phyloP scores from a whole-genome alignment of 2,113 vertebrate species.

The Lepus americanus region DNA sequence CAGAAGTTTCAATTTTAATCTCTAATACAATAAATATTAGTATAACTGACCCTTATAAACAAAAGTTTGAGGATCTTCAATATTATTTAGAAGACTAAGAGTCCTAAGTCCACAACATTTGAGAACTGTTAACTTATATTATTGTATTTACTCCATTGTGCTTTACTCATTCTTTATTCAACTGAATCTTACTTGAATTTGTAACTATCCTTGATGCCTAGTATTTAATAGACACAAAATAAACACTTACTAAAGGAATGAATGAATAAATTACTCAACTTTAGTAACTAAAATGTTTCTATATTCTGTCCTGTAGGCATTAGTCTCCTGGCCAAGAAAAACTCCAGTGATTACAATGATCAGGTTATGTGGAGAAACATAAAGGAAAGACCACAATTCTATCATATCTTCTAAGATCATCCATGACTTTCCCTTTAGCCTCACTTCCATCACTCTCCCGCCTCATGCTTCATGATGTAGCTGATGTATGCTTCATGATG shows the following conservation, averaged over 20 bases:
- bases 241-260: not conserved
- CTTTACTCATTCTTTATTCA: conserved; percentile 3
- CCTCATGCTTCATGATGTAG: not conserved
- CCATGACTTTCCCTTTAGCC: not conserved
- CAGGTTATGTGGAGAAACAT: not conserved
- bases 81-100: conserved; percentile 10
- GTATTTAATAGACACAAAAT: not conserved
- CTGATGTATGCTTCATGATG: not conserved
- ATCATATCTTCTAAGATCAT: not conserved
- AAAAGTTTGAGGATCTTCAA: not conserved
- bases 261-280: conserved; percentile 1
- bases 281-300: conserved; percentile 29
- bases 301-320: not conserved
- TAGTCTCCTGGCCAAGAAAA: conserved; percentile 41
- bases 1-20: not conserved
- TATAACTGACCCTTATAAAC: not conserved
- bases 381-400: not conserved
- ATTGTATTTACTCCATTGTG: not conserved
- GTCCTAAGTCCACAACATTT: not conserved
- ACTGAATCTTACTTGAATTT: not conserved
- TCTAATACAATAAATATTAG: not conserved
- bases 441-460: not conserved
- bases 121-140: not conserved
- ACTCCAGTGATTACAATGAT: not conserved
- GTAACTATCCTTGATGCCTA: not conserved